Base-by-base conservation (phyloP, 2,797 vertebrate genomes). In the Threskiornis aethiopicus region DNA sequence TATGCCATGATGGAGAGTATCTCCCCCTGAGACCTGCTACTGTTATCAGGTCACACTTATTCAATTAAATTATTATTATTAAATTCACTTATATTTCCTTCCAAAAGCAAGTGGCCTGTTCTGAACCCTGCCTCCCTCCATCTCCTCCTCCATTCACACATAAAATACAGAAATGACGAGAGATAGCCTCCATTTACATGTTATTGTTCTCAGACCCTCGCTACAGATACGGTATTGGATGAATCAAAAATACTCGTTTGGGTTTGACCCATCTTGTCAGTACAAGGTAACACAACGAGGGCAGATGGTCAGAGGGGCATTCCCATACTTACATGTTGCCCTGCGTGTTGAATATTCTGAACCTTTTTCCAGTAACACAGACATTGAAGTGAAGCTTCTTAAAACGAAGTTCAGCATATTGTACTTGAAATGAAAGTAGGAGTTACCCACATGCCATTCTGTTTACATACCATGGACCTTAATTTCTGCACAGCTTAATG, bases 111-210 rank as follows among this genome's bases (percentile, higher is more conserved):
- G 37, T 16, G 4, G 5, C 7, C 33, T 66, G 2, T 54, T 83
- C 33, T 13, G 10, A 85, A 77, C 61, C 7, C 9, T 76, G 22
- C 20, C 6, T 69, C 21, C 24, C 20, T 64, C 21, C 6, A 39
- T 51, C 41, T 65, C 17, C 22, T 71, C 6, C 22, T 16, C 3
- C 6, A 1, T 31, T 78, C 18, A 69, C 13, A 46, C 0, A 52
- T n/a, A 26, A 78, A 75, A 73, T 29, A 29, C 3, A 44, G 9
- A 41, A 42, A 57, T 47, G 5, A 65, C 2, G 20, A 57, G 42
- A 41, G 15, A 13, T 8, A 51, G 10, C 18, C 16, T 67, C 42
- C 24, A 58, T 69, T 79, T 79, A 18, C 9, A 7, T 1, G 5
- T 66, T 39, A 1, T 16, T 77, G 21, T 47, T 8, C 57, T 81